Evolutionary conservation across 2,113 vertebrate species (phyloP).

Genomic region (Pagrus major): DNA sequence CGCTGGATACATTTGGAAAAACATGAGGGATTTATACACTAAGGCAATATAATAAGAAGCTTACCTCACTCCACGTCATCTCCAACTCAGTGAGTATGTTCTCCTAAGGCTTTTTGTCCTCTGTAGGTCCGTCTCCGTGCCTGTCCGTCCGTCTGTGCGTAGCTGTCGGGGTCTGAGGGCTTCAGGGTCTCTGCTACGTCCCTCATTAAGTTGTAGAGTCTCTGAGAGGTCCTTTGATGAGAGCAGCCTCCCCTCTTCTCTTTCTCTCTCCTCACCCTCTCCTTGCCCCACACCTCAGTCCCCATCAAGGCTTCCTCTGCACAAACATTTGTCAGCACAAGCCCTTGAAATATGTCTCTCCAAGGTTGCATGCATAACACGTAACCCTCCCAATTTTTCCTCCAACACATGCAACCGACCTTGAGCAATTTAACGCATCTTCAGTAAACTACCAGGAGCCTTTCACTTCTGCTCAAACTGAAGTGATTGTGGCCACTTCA

Average conservation of each 20-base stretch:
- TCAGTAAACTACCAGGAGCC: conserved; percentile 18
- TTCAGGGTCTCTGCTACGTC: conserved; percentile 56
- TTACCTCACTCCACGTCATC: conserved; percentile 85
- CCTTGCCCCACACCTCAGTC: conserved; percentile 38
- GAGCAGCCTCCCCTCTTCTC: conserved; percentile 64
- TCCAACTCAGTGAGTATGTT: conserved; percentile 13
- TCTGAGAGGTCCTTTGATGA: conserved; percentile 76
- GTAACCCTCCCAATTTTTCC: neutral
- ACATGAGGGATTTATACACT: neutral
- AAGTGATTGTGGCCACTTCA: conserved; percentile 60
- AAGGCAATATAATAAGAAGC: conserved; percentile 14
- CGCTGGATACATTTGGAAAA: neutral
- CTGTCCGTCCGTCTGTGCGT: conserved; percentile 20
- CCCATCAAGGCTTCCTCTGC: conserved; percentile 9
- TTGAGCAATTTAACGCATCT: conserved; percentile 43
- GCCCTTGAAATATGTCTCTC: conserved; percentile 2
- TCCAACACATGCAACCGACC: conserved; percentile 2
- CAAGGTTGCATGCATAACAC: neutral
- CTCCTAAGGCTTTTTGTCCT: neutral
- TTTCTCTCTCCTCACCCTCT: conserved; percentile 28
- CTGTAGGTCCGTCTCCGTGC: conserved; percentile 8
- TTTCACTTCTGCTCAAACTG: conserved; percentile 38
- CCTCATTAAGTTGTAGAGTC: conserved; percentile 72
- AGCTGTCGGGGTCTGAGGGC: conserved; percentile 45
- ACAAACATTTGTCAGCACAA: conserved; percentile 13